These are phyloP conservation scores for Copsychus sechellarum DNA, from an alignment of 2,113 vertebrate genomes.

Conservation along the genomic window DNA sequence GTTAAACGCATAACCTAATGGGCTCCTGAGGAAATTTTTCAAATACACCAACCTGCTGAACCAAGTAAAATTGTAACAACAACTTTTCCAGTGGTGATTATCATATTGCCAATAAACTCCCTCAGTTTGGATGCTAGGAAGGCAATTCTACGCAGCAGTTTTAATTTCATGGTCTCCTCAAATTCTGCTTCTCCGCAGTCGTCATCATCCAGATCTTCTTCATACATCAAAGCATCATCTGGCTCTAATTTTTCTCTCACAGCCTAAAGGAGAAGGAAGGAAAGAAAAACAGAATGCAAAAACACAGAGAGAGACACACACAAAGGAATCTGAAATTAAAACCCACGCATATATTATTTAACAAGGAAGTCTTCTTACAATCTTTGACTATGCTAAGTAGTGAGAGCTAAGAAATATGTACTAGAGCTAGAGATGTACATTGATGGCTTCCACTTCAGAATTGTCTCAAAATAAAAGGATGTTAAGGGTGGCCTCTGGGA, in stretches of 20 bases:
- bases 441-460: background rate
- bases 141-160: constrained; percentile 85
- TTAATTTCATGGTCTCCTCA: constrained; percentile 89
- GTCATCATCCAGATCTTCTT: constrained; percentile 86
- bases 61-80: constrained; percentile 94
- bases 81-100: constrained; percentile 94
- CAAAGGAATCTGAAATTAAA: background rate
- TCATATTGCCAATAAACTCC: constrained; percentile 94
- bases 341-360: background rate
- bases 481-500: background rate
- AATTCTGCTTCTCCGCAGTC: constrained; percentile 82
- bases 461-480: background rate
- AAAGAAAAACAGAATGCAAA: background rate
- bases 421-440: background rate
- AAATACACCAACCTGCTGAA: constrained; percentile 83
- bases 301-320: background rate
- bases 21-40: constrained; percentile 6
- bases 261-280: constrained; percentile 55
- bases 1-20: background rate
- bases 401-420: background rate
- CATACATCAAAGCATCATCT: constrained; percentile 87
- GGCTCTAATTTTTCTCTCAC: constrained; percentile 84
- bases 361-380: background rate
- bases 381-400: background rate
- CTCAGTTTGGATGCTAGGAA: constrained; percentile 87